These are phyloP conservation scores for Belgica antarctica DNA, from an alignment of 2,888 invertebrate species.

Conservation along the genomic window DNA sequence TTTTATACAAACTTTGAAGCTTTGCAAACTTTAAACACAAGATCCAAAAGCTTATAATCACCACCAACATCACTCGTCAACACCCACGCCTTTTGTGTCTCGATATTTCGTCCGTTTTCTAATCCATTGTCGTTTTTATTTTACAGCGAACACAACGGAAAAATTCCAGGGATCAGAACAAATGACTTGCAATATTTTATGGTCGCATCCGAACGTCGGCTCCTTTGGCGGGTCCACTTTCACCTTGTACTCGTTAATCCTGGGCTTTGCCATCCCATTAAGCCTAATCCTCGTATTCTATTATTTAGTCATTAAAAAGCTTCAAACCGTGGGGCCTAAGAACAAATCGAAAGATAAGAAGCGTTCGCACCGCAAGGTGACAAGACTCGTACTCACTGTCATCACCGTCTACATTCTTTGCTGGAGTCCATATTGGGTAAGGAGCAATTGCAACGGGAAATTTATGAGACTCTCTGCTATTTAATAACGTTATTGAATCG, in stretches of 20 bases:
- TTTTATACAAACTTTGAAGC: background rate
- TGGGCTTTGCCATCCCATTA: slow-evolving; percentile 78
- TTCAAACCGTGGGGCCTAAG: slow-evolving; percentile 79
- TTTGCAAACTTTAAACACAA: no score
- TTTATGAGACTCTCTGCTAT: background rate
- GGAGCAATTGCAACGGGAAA: slow-evolving; percentile 48
- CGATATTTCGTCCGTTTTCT: no score
- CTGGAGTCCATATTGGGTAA: slow-evolving; percentile 85
- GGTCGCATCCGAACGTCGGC: slow-evolving; percentile 50
- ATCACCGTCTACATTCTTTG: slow-evolving; percentile 82
- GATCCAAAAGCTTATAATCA: no score
- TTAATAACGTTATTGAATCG: background rate
- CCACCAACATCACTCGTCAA: no score
- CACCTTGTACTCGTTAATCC: slow-evolving; percentile 75
- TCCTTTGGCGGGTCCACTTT: slow-evolving; percentile 67
- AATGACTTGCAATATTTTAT: slow-evolving; percentile 40
- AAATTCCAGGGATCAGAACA: slow-evolving; percentile 26
- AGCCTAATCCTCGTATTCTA: slow-evolving; percentile 78
- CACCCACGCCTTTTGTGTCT: no score
- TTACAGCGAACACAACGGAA: slow-evolving; percentile 32
- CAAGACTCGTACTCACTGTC: slow-evolving; percentile 78
- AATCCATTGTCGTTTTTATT: no score
- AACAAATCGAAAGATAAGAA: slow-evolving; percentile 77
- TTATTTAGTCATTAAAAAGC: slow-evolving; percentile 74
- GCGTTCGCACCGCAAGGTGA: slow-evolving; percentile 76